Evolutionary conservation across 2,888 invertebrate species (phyloP), one percentile per base, ranked within the genome.

Genomic region (Chrysina gloriosa): DNA sequence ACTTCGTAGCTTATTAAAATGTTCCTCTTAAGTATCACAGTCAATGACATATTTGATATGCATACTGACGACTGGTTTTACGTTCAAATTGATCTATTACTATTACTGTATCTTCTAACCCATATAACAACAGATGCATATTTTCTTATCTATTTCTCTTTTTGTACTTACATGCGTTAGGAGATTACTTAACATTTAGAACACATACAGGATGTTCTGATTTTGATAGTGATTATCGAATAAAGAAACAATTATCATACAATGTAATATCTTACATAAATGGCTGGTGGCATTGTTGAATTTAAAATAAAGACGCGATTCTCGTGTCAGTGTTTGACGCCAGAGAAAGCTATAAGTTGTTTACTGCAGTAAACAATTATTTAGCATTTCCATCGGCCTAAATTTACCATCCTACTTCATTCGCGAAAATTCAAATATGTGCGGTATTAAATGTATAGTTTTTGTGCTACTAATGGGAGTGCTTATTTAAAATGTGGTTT

Each of bases 221-320:
- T 63, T 67, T 63, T 67, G 63, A 63, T 63, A 67, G 63, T 61
- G 63, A 67, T 67, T 67, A 31, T 25, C 52, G 36, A 42, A 56
- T 67, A 63, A 63, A 67, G 67, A 63, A 63, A 54, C 54, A 63
- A 67, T 67, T 67, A 67, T 63, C 67, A 67, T 63, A 67, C 67
- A 67, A 67, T 67, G 52, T 63, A 47, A 52, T 67, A 67, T 67
- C 63, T 63, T 50, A 52, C 63, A 36, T 52, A 63, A 61, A 67
- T 56, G 65, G 45, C n/a, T 27, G 31, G 14, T 65, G 65, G 65
- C 65, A 65, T 56, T 65, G 56, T 65, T 65, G 45, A 54, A 36
- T 50, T 64, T 36, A 50, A 50, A 64, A 50, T 16, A 64, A 61
- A 50, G 29, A 23, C 11, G 48, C 25, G 36, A 31, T 50, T 64